Base-by-base conservation (phyloP, 2,888 invertebrate species). In the Sinhomidia bicolor region DNA sequence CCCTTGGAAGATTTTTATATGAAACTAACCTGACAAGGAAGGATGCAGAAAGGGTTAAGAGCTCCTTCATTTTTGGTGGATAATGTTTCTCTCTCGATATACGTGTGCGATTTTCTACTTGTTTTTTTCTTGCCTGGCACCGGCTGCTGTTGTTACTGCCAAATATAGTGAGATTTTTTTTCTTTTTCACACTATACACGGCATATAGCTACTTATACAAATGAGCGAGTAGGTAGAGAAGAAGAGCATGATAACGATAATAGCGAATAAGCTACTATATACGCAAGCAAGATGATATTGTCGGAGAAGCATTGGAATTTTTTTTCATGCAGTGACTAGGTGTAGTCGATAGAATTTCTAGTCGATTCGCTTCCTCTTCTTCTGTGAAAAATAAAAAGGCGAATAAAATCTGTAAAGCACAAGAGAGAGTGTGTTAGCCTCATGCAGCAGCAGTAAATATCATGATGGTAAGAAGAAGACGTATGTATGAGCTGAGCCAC, bases 81-180 rank as follows among this genome's bases (percentile, higher is more conserved):
- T 57, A 54, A 26, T 47, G 17, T 57, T 79, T 54, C 29, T 36
- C 23, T 5, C n/a, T n/a, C n/a, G n/a, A n/a, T n/a, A n/a, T 36
- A 47, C 20, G 47, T 44, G 44, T 62, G 62, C 65, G n/a, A n/a
- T n/a, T n/a, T n/a, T n/a, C n/a, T n/a, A n/a, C n/a, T n/a, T n/a
- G n/a, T n/a, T 20, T 23, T 44, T 20, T 71, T 62, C 62, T 14
- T 47, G 47, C 57, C 60, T 84, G 74, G 76, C 84, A 84, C 74
- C 84, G 84, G 76, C 76, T 76, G 84, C 83, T 29, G 17, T 17
- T 51, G n/a, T n/a, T 10, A 47, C 71, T 26, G 17, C 17, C 65
- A 23, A 62, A 62, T 36, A 36, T 36, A 7, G 36, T 36, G n/a
- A n/a, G n/a, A n/a, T n/a, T n/a, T n/a, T n/a, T n/a, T n/a, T n/a